Evolutionary conservation across 1,140 invertebrate genomes (phyloP).

Genomic region (Doryteuthis pealeii): DNA sequence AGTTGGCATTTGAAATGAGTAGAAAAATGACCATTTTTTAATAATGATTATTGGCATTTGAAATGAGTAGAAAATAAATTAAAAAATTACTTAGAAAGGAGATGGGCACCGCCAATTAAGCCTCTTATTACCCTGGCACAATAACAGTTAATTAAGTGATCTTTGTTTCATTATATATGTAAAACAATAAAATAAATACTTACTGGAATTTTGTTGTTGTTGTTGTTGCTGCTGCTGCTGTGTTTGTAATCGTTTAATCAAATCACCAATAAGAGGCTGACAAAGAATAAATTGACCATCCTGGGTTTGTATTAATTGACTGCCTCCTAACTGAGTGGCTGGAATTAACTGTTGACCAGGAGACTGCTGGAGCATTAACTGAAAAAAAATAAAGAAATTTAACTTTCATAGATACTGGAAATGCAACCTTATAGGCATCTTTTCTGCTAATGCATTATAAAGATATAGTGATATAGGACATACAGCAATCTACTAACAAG

Average conservation of each 20-base stretch:
- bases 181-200: no score
- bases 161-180: no score
- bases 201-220: no score
- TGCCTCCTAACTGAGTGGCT: not conserved
- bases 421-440: not conserved
- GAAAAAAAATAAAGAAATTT: slow-evolving; percentile 57
- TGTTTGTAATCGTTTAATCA: not conserved
- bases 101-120: no score
- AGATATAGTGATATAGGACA: not conserved
- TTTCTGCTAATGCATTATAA: not conserved
- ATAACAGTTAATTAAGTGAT: no score
- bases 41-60: slow-evolving; percentile 32
- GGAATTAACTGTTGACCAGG: slow-evolving; percentile 29
- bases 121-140: no score
- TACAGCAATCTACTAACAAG: no score
- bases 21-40: slow-evolving; percentile 20
- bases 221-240: slow-evolving; percentile 10
- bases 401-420: slow-evolving; percentile 55
- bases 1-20: not conserved
- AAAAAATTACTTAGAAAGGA: no score
- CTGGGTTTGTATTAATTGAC: slow-evolving; percentile 77
- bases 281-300: slow-evolving; percentile 77
- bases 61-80: not conserved
- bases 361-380: slow-evolving; percentile 58
- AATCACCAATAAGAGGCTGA: not conserved